Evolutionary conservation across 2,113 vertebrate genomes (phyloP), one percentile per base, ranked within the genome.

Genomic region (Serranochromis macrocephalus): DNA sequence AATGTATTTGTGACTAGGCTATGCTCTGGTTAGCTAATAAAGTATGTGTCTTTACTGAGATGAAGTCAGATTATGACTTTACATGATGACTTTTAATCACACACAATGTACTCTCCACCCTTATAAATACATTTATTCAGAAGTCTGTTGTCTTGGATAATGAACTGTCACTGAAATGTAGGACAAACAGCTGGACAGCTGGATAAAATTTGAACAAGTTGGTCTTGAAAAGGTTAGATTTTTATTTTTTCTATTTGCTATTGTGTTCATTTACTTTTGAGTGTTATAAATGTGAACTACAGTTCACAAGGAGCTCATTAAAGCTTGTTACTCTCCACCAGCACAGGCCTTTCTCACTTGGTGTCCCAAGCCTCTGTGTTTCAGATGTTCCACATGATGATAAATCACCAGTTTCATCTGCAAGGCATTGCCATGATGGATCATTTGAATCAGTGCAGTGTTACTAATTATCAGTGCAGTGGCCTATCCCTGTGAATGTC

Each of bases 391-490:
- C 68, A 81, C 88, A 82, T 9, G 84, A 94, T 94, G 95, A 95
- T 95, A 51, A 94, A 95, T 94, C 85, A 78, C 93, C 82, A 49
- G 79, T 80, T 78, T 92, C 91, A 71, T 81, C 90, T n/a, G 61
- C 58, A 7, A 24, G 86, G 84, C 91, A 9, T 19, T 3, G 61
- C 87, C 92, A 83, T 94, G 94, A 95, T 90, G 94, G 93, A 95
- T 95, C 92, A 93, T 93, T 91, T 85, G 92, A 92, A 91, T 84
- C 89, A 86, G 9, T 1, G 26, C 82, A 85, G 87, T 87, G 90
- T 89, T 92, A 84, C 92, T 94, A 94, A 95, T 94, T 88, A 90
- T 85, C 81, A n/a, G 86, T 45, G 78, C 85, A 90, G 89, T 85
- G 91, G 90, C 87, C 6, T 42, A 86, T 84, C 89, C 86, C 85